Percentiles rank a stretch among this genome's conserved stretches.
phyloP scores from a whole-genome alignment of 2,113 vertebrate genomes.

The Polypterus senegalus region DNA sequence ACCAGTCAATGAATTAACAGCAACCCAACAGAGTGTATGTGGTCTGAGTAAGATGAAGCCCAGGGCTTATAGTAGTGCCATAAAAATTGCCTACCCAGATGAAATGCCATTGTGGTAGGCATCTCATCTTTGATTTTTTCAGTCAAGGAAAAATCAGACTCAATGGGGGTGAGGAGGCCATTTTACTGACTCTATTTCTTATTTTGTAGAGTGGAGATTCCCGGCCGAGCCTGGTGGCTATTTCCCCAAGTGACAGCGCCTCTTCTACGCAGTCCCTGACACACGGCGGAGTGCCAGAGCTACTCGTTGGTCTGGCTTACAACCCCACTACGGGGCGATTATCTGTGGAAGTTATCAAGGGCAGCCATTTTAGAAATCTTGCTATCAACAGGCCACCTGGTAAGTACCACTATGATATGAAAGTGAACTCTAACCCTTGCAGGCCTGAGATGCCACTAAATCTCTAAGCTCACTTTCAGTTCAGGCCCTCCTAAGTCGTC shows the following conservation, averaged over 20 bases:
- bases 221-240: conserved; percentile 65
- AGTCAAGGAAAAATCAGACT: too few relatives aligned
- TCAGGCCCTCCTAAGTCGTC: too few relatives aligned
- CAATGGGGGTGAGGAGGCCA: too few relatives aligned
- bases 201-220: conserved; percentile 67
- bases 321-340: conserved; percentile 87
- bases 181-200: conserved; percentile 25
- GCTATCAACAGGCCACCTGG: conserved; percentile 80
- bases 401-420: conserved; percentile 35
- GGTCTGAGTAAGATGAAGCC: too few relatives aligned
- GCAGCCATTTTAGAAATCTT: conserved; percentile 90
- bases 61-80: too few relatives aligned
- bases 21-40: too few relatives aligned
- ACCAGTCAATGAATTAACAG: too few relatives aligned
- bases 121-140: too few relatives aligned
- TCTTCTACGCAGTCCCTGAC: conserved; percentile 83
- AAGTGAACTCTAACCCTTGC: background rate
- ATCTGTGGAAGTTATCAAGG: conserved; percentile 93
- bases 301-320: conserved; percentile 82
- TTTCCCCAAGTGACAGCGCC: conserved; percentile 74
- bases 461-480: too few relatives aligned
- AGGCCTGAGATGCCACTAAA: too few relatives aligned
- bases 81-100: too few relatives aligned
- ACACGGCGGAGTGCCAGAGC: conserved; percentile 82
- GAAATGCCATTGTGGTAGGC: too few relatives aligned